Percentiles rank a stretch among this genome's conserved stretches.
Evolutionary conservation across 2,888 invertebrate genomes (phyloP).

Genomic region (Diarsia dahlii): DNA sequence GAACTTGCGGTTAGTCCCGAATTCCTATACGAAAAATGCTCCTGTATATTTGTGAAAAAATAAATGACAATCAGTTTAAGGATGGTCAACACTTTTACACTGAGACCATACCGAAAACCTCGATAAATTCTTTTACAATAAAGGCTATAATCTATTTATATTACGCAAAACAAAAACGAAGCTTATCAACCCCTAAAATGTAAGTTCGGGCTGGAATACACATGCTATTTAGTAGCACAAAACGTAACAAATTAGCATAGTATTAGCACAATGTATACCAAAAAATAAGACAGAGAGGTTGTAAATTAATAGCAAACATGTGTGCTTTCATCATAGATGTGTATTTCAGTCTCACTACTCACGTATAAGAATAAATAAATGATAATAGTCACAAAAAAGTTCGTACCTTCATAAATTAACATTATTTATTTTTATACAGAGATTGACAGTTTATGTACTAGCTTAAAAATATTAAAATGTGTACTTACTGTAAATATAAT

Average conservation of each 20-base stretch:
- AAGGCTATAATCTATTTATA: conserved; percentile 31
- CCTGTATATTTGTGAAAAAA: background rate
- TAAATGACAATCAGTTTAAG: background rate
- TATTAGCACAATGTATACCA: conserved; percentile 14
- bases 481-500: conserved; percentile 36
- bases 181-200: conserved; percentile 26
- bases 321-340: conserved; percentile 12
- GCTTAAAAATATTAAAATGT: conserved; percentile 31
- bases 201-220: conserved; percentile 25
- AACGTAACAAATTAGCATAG: background rate
- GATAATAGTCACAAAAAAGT: conserved; percentile 18
- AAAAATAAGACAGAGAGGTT: background rate
- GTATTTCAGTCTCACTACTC: conserved; percentile 16
- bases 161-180: conserved; percentile 20
- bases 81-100: conserved; percentile 35
- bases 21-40: background rate
- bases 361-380: conserved; percentile 42
- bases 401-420: conserved; percentile 23
- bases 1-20: background rate
- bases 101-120: conserved; percentile 18
- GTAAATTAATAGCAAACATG: conserved; percentile 2
- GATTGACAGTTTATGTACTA: conserved; percentile 17
- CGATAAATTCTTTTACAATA: conserved; percentile 26
- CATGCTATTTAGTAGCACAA: conserved; percentile 15
- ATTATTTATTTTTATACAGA: conserved; percentile 41